A percentile compares a stretch with the other conserved stretches of the same genome.
phyloP scores from a whole-genome alignment of 2,797 vertebrate genomes.

The Thunnus albacares region DNA sequence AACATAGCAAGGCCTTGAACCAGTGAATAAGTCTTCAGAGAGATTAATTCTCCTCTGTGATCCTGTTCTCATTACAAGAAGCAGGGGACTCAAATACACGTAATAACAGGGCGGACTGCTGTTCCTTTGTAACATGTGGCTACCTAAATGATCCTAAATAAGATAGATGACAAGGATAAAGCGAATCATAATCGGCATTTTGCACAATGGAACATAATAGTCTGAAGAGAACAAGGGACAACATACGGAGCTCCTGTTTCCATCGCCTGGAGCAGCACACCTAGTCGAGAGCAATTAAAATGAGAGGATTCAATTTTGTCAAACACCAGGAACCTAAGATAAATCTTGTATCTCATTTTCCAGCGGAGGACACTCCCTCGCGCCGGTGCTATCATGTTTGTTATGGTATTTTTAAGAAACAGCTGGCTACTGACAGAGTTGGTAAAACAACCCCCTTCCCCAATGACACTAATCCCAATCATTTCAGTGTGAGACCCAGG shows the following conservation, averaged over 20 bases:
- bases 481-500: conserved; percentile 67
- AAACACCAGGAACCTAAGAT: conserved; percentile 88
- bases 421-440: conserved; percentile 79
- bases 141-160: conserved; percentile 84
- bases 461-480: conserved; percentile 79
- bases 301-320: conserved; percentile 89
- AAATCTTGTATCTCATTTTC: conserved; percentile 87
- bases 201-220: conserved; percentile 83
- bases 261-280: conserved; percentile 84
- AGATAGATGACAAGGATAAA: conserved; percentile 85
- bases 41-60: conserved; percentile 78
- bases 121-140: conserved; percentile 83
- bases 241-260: conserved; percentile 76
- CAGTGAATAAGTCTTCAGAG: conserved; percentile 67
- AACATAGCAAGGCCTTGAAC: conserved; percentile 67
- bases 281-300: conserved; percentile 89
- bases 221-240: conserved; percentile 77
- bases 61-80: conserved; percentile 76
- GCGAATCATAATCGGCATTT: conserved; percentile 84
- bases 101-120: conserved; percentile 79
- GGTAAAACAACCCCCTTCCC: conserved; percentile 68
- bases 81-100: conserved; percentile 76
- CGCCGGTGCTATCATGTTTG: conserved; percentile 79
- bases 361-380: conserved; percentile 80
- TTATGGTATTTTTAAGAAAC: conserved; percentile 83